Evolutionary conservation across 2,113 vertebrate species (phyloP), one percentile per base, ranked within the genome.

Genomic region (Panthera uncia): DNA sequence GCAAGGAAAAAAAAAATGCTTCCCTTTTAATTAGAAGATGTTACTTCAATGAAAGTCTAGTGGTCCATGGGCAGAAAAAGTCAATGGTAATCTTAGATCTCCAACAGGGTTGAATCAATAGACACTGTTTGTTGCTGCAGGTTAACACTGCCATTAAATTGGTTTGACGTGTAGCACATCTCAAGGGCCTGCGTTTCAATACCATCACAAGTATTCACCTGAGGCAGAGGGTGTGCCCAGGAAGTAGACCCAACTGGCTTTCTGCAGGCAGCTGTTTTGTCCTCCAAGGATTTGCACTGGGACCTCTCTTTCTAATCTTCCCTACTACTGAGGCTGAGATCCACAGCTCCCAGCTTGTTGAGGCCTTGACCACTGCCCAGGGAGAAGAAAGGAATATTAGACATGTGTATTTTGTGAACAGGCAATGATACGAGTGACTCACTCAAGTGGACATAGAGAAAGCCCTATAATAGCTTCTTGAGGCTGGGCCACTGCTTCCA

Each of bases 11-110:
- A 98, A 98, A 97, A 89, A 97, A 89, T 61, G 63, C 52, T 87
- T 98, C 93, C 57, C 97, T 78, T 98, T 95, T 83, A 94, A 97
- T 98, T 97, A 81, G 93, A 82, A 97, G 95, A 23, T 89, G 65
- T 87, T 84, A 33, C 36, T 71, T 81, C 38, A 93, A 5, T 4
- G 16, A 21, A 6, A 50, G 25, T 97, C 93, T 88, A 68, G 80
- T 11, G 66, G 96, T 71, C 79, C 90, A 71, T 19, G 19, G 71
- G 23, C 86, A 96, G 95, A 94, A 91, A 93, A 23, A 36, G 85
- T 93, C 96, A 97, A 89, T 73, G 96, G 61, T 63, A 74, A 97
- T 2, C 61, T 57, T 41, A 84, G 96, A 87, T 94, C 79, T 16
- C 45, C 61, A 83, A 82, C 91, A 36, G 57, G 96, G 50, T 2